phyloP scores from a whole-genome alignment of 2,797 vertebrate genomes.

The Sebastiscus tertius region DNA sequence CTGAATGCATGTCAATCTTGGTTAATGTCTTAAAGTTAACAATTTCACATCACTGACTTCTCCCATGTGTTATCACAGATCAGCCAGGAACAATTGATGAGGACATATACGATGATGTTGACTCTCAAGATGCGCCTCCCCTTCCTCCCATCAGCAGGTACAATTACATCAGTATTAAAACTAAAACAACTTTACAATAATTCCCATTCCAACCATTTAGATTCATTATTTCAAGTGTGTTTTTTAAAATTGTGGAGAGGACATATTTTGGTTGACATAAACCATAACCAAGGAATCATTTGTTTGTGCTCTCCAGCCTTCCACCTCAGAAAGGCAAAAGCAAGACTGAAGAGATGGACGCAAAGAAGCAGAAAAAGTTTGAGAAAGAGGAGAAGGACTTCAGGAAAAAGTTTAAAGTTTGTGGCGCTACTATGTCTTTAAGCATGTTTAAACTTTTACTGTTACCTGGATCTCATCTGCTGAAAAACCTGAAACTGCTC shows the following conservation, averaged over 20 bases:
- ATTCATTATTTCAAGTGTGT: neutral
- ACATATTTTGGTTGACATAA: neutral
- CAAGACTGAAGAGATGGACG: conserved; percentile 81
- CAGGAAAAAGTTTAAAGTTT: conserved; percentile 95
- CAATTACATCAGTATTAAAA: neutral
- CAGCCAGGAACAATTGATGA: conserved; percentile 48
- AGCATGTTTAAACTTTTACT: neutral
- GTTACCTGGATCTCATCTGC: neutral
- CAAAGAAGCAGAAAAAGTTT: conserved; percentile 88
- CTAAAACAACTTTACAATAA: neutral
- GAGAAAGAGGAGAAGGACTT: conserved; percentile 95
- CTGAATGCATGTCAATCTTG: neutral
- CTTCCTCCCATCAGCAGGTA: conserved; percentile 69
- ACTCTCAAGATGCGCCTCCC: conserved; percentile 53
- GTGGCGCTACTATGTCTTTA: conserved; percentile 13
- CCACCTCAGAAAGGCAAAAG: conserved; percentile 59
- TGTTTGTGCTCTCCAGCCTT: conserved; percentile 53
- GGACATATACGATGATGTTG: conserved; percentile 77
- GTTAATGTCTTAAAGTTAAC: neutral
- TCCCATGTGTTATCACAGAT: conserved; percentile 33
- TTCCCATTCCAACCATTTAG: neutral
- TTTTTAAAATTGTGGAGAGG: neutral
- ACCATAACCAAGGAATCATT: neutral
- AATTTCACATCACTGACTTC: neutral
- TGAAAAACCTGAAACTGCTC: neutral